phyloP scores from a whole-genome alignment of 2,888 invertebrate genomes.

The Ferdinandea cuprea region DNA sequence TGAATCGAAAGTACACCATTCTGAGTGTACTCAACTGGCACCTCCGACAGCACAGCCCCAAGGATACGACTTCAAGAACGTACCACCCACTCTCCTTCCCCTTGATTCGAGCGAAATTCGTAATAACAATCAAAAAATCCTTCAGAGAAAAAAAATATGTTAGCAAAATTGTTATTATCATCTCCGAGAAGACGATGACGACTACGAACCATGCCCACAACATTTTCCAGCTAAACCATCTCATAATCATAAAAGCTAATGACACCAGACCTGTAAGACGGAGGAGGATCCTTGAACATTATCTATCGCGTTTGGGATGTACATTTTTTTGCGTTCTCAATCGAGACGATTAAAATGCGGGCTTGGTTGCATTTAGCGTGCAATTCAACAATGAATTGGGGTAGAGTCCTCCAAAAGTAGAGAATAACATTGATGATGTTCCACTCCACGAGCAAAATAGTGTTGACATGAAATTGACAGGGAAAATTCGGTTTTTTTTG shows the following conservation, averaged over 20 bases:
- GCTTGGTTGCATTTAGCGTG: conserved; percentile 65
- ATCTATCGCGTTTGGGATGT: conserved; percentile 16
- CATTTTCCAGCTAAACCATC: conserved; percentile 70
- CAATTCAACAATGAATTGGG: conserved; percentile 37
- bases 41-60: conserved; percentile 43
- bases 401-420: conserved; percentile 2
- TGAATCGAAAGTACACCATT: conserved; percentile 72
- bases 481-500: conserved; percentile 65
- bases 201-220: conserved; percentile 64
- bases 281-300: conserved; percentile 48
- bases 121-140: conserved; percentile 68
- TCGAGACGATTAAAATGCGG: conserved; percentile 63
- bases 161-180: conserved; percentile 74
- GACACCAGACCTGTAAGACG: conserved; percentile 44
- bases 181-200: no score
- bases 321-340: conserved; percentile 6
- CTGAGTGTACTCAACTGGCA: conserved; percentile 72
- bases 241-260: conserved; percentile 74
- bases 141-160: conserved; percentile 59
- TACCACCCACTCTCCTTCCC: background rate
- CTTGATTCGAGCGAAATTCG: background rate
- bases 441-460: conserved; percentile 20
- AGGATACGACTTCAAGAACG: conserved; percentile 25
- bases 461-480: conserved; percentile 62
- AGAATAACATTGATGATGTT: conserved; percentile 27